phyloP scores from a whole-genome alignment of 2,113 vertebrate species.

The Crotalus tigris region DNA sequence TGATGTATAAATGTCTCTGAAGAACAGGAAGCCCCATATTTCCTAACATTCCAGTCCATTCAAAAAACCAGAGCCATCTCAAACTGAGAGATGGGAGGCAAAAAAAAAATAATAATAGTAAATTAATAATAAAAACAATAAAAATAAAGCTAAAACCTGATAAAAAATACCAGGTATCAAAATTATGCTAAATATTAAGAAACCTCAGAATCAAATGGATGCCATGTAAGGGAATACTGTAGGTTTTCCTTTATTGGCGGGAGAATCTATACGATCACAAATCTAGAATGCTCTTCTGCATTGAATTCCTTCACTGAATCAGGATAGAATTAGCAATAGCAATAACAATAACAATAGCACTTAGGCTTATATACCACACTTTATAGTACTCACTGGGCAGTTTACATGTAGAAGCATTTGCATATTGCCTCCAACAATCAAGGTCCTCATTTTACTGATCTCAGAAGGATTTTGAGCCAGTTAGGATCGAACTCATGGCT shows the following conservation, averaged over 20 bases:
- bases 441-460: too few species aligned
- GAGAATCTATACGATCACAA: background rate
- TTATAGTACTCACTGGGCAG: background rate
- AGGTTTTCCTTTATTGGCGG: background rate
- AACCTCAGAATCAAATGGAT: background rate
- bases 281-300: background rate
- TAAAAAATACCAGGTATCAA: background rate
- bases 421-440: too few species aligned
- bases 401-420: background rate
- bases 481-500: too few species aligned
- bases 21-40: background rate
- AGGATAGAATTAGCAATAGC: background rate
- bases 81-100: background rate
- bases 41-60: background rate
- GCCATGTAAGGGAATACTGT: background rate
- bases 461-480: too few species aligned
- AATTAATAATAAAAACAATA: background rate
- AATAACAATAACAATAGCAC: too few species aligned
- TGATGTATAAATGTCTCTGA: background rate
- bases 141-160: background rate
- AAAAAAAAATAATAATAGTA: too few species aligned
- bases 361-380: background rate
- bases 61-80: background rate
- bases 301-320: background rate
- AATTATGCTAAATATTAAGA: background rate